phyloP scores from a whole-genome alignment of 2,113 vertebrate species.

The Lichenostomus cassidix region DNA sequence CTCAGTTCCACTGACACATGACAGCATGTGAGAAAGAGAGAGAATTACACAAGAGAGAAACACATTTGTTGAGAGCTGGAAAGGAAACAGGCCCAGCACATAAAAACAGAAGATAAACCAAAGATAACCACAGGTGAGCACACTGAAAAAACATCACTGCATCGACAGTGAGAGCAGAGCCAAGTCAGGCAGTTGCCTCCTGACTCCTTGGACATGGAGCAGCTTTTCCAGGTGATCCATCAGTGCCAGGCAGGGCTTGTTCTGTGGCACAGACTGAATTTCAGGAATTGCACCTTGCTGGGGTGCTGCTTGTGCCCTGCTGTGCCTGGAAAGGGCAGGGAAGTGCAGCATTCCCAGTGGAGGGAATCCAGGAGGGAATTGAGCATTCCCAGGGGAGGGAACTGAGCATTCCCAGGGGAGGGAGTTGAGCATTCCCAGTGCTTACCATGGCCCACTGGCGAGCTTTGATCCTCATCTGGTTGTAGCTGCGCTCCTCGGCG shows the following conservation, averaged over 20 bases:
- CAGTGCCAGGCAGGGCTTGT: not conserved
- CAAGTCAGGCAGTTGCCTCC: not conserved
- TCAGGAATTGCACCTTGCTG: not conserved
- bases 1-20: slow-evolving; percentile 59
- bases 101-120: not conserved
- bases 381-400: not conserved
- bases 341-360: not conserved
- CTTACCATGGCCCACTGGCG: slow-evolving; percentile 92
- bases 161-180: rapidly evolving
- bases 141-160: not conserved
- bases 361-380: not conserved
- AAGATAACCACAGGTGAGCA: not conserved
- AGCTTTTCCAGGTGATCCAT: not conserved
- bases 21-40: slow-evolving; percentile 68
- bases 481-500: slow-evolving; percentile 88
- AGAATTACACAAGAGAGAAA: slow-evolving; percentile 54
- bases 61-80: not conserved
- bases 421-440: rapidly evolving
- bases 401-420: rapidly evolving
- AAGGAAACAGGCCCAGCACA: not conserved
- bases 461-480: slow-evolving; percentile 85
- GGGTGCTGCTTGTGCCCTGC: not conserved
- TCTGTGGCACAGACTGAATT: rapidly evolving
- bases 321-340: not conserved
- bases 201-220: not conserved